Conservation (phyloP, 2,113 vertebrate species). For the Promerops cafer region DNA sequence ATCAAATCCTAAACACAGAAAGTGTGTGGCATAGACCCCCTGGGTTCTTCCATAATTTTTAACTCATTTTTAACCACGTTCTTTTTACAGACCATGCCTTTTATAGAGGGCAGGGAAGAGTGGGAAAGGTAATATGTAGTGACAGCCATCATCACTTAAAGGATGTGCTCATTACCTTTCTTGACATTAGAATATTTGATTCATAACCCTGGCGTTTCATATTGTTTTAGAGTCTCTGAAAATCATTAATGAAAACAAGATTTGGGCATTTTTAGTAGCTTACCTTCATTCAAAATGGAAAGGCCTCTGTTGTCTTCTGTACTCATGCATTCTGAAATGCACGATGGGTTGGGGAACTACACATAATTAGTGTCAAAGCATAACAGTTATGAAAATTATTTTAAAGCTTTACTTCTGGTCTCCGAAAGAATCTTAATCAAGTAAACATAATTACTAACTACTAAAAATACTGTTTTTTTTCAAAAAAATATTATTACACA, state of each 20-base stretch:
- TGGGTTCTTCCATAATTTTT: neutral
- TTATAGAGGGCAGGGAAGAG: neutral
- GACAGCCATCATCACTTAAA: neutral
- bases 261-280: neutral
- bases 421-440: neutral
- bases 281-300: neutral
- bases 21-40: neutral
- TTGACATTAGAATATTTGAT: neutral
- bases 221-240: neutral
- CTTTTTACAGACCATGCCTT: neutral
- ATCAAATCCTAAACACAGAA: neutral
- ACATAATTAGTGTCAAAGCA: neutral
- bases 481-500: neutral
- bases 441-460: neutral
- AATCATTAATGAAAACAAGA: neutral
- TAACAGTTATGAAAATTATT: neutral
- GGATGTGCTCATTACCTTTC: neutral
- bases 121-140: neutral
- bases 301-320: neutral
- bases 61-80: neutral
- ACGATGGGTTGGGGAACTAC: accelerated
- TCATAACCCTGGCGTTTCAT: neutral
- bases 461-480: neutral
- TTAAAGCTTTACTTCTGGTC: neutral
- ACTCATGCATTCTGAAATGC: neutral